phyloP scores from a whole-genome alignment of 2,797 vertebrate genomes.

The Liasis olivaceus region DNA sequence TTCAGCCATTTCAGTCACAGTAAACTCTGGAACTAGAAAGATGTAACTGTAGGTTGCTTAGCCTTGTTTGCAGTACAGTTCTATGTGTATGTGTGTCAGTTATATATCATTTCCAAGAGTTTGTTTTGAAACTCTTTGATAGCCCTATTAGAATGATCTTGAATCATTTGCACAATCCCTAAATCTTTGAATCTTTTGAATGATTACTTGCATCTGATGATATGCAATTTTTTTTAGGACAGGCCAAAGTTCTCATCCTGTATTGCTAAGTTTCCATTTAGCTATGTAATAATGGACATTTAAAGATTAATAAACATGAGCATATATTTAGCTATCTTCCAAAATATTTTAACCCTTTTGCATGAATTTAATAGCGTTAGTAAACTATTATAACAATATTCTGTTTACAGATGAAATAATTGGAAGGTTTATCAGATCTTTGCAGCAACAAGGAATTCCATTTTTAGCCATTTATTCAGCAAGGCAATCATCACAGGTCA shows the following conservation, averaged over 20 bases:
- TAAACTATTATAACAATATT: slow-evolving; percentile 46
- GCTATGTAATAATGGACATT: background rate
- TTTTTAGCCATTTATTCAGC: slow-evolving; percentile 67
- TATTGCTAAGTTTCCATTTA: slow-evolving; percentile 23
- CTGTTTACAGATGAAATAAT: slow-evolving; percentile 69
- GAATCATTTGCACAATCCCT: slow-evolving; percentile 2
- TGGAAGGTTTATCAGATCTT: slow-evolving; percentile 55
- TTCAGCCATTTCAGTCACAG: background rate
- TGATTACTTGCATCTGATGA: background rate
- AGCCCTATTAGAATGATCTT: background rate
- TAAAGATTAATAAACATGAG: slow-evolving; percentile 11
- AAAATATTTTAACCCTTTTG: slow-evolving; percentile 35
- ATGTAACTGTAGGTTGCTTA: background rate
- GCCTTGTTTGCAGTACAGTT: background rate
- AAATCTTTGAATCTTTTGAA: background rate
- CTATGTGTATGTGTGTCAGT: background rate
- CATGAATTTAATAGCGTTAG: slow-evolving; percentile 13
- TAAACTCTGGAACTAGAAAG: background rate
- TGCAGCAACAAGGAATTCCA: slow-evolving; percentile 58
- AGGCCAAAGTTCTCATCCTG: background rate
- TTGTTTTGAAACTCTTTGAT: background rate
- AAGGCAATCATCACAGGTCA: slow-evolving; percentile 62
- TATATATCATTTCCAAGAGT: background rate
- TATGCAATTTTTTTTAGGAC: slow-evolving; percentile 15
- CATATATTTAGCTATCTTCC: background rate